Percentiles rank a stretch among this genome's conserved stretches.
Conservation (phyloP, 2,888 invertebrate genomes). For the Limnephilus lunatus region DNA sequence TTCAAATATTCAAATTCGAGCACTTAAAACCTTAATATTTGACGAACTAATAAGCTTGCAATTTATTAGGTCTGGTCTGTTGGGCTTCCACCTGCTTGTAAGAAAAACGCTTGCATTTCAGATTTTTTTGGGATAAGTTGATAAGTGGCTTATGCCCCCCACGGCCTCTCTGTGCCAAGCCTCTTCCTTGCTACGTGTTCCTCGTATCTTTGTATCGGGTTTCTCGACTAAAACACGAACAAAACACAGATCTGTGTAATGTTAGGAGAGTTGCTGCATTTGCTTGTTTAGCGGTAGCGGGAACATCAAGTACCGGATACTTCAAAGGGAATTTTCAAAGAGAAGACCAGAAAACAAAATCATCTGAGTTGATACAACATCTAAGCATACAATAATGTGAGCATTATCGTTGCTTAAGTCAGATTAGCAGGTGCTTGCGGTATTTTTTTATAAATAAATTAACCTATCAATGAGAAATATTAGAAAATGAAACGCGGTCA, state of each 20-base stretch:
- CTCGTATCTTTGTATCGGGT: conserved; percentile 45
- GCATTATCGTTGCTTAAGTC: neutral
- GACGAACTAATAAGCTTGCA: neutral
- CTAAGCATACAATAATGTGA: conserved; percentile 5
- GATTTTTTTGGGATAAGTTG: neutral
- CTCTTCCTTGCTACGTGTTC: conserved; percentile 18
- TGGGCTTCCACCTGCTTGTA: neutral
- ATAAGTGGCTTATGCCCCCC: conserved; percentile 35
- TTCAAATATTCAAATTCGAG: neutral
- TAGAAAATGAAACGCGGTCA: neutral
- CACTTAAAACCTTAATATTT: neutral
- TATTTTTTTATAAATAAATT: neutral
- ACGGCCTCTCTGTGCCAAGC: neutral
- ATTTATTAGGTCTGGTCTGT: neutral
- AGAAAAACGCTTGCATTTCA: neutral
- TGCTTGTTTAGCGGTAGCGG: conserved; percentile 61
- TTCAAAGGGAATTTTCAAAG: conserved; percentile 61
- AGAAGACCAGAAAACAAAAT: conserved; percentile 54
- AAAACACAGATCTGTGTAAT: conserved; percentile 63
- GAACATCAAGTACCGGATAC: conserved; percentile 60
- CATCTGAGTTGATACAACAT: conserved; percentile 38
- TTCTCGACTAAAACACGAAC: conserved; percentile 48
- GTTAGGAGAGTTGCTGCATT: conserved; percentile 62
- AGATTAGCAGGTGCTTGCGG: neutral
- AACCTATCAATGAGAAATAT: neutral